Conservation (phyloP, 2,797 vertebrate genomes). For the Gila robusta region DNA sequence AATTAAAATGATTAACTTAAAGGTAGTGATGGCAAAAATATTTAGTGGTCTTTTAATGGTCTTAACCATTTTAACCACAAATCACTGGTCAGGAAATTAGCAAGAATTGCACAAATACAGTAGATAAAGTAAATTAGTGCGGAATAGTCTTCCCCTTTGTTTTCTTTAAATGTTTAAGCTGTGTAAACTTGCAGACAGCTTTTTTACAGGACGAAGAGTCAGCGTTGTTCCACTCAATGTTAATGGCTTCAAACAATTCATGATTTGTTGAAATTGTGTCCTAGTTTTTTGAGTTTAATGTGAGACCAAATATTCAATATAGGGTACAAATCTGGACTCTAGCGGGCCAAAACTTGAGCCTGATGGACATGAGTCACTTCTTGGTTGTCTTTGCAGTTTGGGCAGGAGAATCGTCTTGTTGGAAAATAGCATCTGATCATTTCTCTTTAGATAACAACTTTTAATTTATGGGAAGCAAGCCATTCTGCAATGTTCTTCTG, state of each 20-base stretch:
- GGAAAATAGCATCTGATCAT: background rate
- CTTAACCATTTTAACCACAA: background rate
- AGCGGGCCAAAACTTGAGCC: background rate
- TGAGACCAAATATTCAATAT: background rate
- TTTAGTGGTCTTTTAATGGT: background rate
- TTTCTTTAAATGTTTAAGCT: background rate
- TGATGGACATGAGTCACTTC: background rate
- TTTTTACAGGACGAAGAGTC: background rate
- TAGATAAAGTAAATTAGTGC: too few relatives aligned
- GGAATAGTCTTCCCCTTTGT: background rate
- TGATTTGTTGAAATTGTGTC: background rate
- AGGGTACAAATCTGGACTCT: background rate
- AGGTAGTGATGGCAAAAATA: background rate
- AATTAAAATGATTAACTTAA: background rate
- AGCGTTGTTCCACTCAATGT: too few relatives aligned
- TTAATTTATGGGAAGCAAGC: too few relatives aligned
- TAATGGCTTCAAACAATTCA: too few relatives aligned
- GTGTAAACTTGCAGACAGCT: background rate
- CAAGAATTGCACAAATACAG: background rate
- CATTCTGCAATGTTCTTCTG: too few relatives aligned
- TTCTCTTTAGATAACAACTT: too few relatives aligned
- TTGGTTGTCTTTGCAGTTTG: background rate
- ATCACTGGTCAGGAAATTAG: background rate
- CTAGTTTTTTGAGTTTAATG: background rate
- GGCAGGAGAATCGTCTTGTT: background rate